Conservation (phyloP, 2,888 invertebrate genomes). For the Melanophora roralis region DNA sequence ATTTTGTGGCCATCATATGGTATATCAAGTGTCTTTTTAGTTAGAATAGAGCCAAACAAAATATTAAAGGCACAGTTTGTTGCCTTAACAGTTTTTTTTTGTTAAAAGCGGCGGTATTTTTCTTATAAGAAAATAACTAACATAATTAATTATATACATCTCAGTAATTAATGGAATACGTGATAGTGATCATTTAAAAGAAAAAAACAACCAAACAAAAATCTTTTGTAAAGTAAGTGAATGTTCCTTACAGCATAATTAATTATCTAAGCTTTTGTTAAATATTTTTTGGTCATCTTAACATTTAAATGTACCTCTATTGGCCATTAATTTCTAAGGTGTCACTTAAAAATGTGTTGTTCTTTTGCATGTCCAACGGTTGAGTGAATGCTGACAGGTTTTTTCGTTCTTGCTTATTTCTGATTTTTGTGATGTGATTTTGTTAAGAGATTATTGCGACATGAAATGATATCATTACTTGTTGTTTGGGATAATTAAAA, state of each 20-base stretch:
- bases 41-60: not conserved
- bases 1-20: conserved; percentile 47
- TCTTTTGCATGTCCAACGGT: conserved; percentile 43
- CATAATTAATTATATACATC: conserved; percentile 53
- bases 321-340: conserved; percentile 47
- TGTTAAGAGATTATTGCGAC: conserved; percentile 25
- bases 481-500: conserved; percentile 23
- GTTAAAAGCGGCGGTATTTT: conserved; percentile 38
- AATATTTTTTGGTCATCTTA: conserved; percentile 4
- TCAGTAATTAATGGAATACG: conserved; percentile 53
- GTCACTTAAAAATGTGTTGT: conserved; percentile 29
- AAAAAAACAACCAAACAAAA: not conserved
- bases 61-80: conserved; percentile 2
- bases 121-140: conserved; percentile 20
- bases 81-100: not conserved
- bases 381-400: conserved; percentile 53
- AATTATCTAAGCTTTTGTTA: conserved; percentile 15
- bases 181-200: conserved; percentile 50
- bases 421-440: conserved; percentile 15
- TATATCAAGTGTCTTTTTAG: conserved; percentile 49
- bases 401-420: not conserved
- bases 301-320: conserved; percentile 15
- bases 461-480: conserved; percentile 26
- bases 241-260: conserved; percentile 31
- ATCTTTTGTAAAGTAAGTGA: conserved; percentile 20